Conservation (phyloP, 35 echinoderm and acorn worm species). For the Strongylocentrotus purpuratus region DNA sequence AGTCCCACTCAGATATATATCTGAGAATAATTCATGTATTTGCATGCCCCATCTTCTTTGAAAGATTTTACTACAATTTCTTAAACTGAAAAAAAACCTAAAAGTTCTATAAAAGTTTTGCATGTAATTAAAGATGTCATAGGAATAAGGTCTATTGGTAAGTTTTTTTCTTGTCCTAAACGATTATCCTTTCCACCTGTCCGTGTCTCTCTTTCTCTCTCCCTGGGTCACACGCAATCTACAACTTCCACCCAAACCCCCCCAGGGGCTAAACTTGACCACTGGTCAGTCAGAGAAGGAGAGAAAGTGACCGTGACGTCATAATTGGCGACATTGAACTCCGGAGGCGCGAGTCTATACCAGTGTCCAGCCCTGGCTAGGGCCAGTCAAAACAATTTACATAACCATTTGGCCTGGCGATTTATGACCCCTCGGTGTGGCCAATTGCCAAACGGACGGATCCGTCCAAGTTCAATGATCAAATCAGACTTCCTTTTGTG, state of each 20-base stretch:
- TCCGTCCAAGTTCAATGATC: neutral
- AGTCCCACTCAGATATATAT: neutral
- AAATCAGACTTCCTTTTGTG: neutral
- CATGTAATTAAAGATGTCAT: neutral
- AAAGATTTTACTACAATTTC: neutral
- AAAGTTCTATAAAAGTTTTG: neutral
- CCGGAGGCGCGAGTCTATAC: neutral
- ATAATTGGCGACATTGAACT: constrained; percentile 5
- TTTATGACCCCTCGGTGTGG: neutral
- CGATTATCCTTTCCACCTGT: neutral
- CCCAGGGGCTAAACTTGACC: neutral
- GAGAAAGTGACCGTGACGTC: neutral
- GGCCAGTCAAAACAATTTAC: neutral
- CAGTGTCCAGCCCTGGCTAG: neutral
- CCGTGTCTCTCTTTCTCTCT: neutral
- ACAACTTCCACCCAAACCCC: neutral
- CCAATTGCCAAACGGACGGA: neutral
- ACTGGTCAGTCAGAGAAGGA: neutral
- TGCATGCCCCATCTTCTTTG: neutral
- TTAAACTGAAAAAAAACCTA: neutral
- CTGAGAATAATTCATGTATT: neutral
- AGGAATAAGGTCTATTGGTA: neutral
- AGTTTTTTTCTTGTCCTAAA: neutral
- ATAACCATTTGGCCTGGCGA: neutral
- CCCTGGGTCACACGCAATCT: neutral